Base-by-base conservation (phyloP, 2,797 vertebrate species). In the Stomatorhinus walkeri region DNA sequence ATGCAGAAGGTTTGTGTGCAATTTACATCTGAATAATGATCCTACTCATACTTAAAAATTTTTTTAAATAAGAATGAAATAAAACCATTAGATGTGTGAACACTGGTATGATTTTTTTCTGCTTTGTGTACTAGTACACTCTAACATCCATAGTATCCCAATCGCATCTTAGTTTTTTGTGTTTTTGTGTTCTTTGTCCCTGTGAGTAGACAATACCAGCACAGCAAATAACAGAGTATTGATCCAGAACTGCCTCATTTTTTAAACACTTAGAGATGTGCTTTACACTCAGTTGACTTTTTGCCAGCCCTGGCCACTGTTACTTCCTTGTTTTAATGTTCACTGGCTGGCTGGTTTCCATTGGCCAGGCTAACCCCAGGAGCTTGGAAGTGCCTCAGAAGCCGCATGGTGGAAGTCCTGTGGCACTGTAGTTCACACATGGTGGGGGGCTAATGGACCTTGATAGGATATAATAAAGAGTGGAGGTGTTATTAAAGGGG, bases 361-460 rank as follows among this genome's bases (percentile, higher is more conserved):
- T 92, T 92, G 94, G 94, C 92, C 90, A 91, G 91, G 92, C 92
- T 93, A 90, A 92, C 93, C 92, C 94, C 92, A 91, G 93, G 92
- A 94, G 94, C 90, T 92, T 92, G 93, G 93, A 93, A 93, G 93
- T 91, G 92, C 92, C 91, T 90, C 91, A 16, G 87, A 49, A 64
- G 87, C 92, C 68, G 85, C 28, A 49, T 76, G 88, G 24, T 72
- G 49, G 87, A 87, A 88, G 87, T 46, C n/a, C 46, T 84, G 46
- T 12, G 54, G 86, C 91, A 59, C 56, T 43, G 87, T 72, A 43
- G 92, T 94, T 92, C 52, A 91, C 93, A 92, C 91, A 93, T 94
- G 93, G 94, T 94, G 91, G 95, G 95, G 94, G 95, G 93, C 95
- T 96, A 96, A 96, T 95, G 95, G 94, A 92, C 91, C 90, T 51